These are phyloP conservation scores for Hypomecis atomaria DNA, from an alignment of 2,888 invertebrate genomes.

Conservation along the genomic window DNA sequence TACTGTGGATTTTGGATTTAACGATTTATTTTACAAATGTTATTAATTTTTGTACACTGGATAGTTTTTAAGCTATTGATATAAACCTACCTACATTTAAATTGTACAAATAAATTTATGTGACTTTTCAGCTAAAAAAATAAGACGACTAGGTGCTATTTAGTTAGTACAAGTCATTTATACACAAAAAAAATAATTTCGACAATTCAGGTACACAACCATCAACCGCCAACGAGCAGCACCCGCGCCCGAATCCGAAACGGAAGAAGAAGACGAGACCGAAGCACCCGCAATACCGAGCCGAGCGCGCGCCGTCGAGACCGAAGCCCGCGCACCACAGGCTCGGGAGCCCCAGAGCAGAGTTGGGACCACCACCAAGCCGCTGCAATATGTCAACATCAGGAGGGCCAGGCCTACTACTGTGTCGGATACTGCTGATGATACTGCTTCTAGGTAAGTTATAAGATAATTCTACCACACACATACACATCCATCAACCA, in stretches of 20 bases:
- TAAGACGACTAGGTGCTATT: no score
- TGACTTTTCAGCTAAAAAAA: no score
- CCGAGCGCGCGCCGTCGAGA: slow-evolving; percentile 44
- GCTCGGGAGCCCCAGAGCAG: slow-evolving; percentile 42
- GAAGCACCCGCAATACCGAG: slow-evolving; percentile 52
- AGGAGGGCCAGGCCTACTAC: slow-evolving; percentile 86
- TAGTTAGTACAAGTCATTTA: no score
- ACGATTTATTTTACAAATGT: no score
- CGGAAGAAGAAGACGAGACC: slow-evolving; percentile 51
- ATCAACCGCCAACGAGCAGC: slow-evolving; percentile 86
- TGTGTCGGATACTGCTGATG: slow-evolving; percentile 67
- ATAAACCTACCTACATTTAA: no score
- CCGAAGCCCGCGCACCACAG: background rate
- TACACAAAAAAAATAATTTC: slow-evolving; percentile 11
- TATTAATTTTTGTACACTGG: no score
- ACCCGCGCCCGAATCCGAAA: slow-evolving; percentile 60
- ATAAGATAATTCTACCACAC: background rate
- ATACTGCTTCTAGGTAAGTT: slow-evolving; percentile 68
- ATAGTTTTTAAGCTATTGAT: no score
- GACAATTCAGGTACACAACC: slow-evolving; percentile 78
- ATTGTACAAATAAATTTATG: no score
- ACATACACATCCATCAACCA: background rate
- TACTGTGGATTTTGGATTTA: no score
- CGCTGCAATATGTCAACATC: slow-evolving; percentile 89
- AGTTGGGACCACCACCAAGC: slow-evolving; percentile 67